phyloP scores from a whole-genome alignment of 1,140 invertebrate genomes.

The Heliconius hewitsoni region DNA sequence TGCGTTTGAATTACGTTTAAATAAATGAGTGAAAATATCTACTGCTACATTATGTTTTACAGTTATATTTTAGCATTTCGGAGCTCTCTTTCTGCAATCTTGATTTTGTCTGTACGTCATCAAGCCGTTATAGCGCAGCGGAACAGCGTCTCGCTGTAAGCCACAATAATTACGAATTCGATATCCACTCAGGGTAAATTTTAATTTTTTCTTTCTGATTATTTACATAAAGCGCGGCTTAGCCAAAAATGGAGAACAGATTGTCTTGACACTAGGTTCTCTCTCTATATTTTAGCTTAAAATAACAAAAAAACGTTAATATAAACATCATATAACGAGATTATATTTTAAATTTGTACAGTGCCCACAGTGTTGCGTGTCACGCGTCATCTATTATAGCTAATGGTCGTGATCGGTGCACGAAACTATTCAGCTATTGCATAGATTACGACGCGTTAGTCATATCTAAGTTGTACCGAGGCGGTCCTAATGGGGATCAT shows the following conservation, averaged over 20 bases:
- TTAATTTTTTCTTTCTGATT: no score
- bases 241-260: no score
- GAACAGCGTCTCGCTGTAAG: no score
- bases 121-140: no score
- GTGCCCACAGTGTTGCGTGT: conserved; percentile 36
- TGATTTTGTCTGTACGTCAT: background rate
- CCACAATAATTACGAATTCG: no score
- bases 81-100: background rate
- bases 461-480: conserved; percentile 20
- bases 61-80: no score
- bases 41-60: no score
- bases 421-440: conserved; percentile 35
- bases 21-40: background rate
- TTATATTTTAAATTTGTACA: conserved; percentile 27
- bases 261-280: no score
- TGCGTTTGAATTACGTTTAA: background rate
- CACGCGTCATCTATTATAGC: conserved; percentile 34
- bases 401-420: conserved; percentile 29
- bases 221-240: no score
- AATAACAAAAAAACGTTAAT: background rate
- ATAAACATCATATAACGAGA: background rate
- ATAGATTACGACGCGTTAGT: conserved; percentile 30
- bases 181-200: no score
- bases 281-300: background rate
- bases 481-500: conserved; percentile 13